phyloP scores from a whole-genome alignment of 2,113 vertebrate species.

The Ellobius talpinus region DNA sequence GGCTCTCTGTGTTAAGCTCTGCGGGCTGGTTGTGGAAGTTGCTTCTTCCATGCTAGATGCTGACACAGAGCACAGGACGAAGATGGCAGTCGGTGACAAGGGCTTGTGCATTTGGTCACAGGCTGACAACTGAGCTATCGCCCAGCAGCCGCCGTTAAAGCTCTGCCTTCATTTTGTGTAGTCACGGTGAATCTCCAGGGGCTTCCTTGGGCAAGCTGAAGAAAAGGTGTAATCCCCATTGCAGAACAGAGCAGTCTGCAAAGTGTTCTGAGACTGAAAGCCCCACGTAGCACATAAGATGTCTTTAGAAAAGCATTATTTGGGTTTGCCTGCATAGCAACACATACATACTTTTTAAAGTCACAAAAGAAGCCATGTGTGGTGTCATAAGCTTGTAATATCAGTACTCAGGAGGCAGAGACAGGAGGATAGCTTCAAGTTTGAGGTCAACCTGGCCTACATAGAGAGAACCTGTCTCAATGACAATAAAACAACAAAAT shows the following conservation, averaged over 20 bases:
- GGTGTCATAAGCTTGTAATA: background rate
- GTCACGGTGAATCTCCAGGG: background rate
- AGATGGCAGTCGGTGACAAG: background rate
- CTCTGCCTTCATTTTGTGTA: accelerated
- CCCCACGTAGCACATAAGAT: accelerated
- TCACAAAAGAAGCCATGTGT: background rate
- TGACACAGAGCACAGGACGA: background rate
- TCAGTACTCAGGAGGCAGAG: background rate
- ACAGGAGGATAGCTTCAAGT: background rate
- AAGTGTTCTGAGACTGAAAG: background rate
- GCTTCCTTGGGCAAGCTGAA: background rate
- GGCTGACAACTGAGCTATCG: accelerated
- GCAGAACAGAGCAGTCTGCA: background rate
- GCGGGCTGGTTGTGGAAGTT: background rate
- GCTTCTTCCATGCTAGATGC: background rate
- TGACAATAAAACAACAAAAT: background rate
- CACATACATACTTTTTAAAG: background rate
- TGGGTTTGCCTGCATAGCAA: background rate
- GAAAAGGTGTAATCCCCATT: background rate
- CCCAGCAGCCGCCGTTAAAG: background rate
- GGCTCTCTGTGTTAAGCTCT: background rate
- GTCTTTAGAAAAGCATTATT: background rate
- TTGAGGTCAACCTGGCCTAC: background rate
- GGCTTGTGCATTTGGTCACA: background rate
- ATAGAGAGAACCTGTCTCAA: background rate